phyloP scores from a whole-genome alignment of 2,113 vertebrate genomes.

The Vulpes lagopus region DNA sequence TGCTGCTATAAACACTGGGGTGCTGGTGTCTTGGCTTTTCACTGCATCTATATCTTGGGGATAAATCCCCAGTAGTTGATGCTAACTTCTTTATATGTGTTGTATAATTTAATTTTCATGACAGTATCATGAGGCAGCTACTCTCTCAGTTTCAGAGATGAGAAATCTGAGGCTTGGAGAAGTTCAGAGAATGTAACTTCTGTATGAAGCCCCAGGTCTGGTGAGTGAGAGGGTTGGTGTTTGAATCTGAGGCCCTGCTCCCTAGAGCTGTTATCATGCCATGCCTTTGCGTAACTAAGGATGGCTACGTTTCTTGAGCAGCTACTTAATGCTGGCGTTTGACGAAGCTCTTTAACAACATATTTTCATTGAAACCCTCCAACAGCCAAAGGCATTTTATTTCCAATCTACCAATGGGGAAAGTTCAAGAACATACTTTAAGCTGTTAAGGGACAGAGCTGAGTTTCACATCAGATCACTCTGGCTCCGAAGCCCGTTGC shows the following conservation, averaged over 20 bases:
- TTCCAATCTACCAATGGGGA: background rate
- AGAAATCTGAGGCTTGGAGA: background rate
- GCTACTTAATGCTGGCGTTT: background rate
- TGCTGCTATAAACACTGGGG: too few relatives aligned
- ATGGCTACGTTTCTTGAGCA: background rate
- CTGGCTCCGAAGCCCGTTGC: background rate
- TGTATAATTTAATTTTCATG: background rate
- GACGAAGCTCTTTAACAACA: background rate
- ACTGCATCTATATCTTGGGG: too few relatives aligned
- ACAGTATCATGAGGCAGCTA: background rate
- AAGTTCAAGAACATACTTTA: background rate
- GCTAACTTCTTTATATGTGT: background rate
- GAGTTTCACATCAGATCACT: background rate
- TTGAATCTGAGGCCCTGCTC: background rate
- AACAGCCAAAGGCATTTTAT: background rate
- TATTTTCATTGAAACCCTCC: background rate
- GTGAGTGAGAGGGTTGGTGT: background rate
- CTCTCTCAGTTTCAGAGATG: background rate
- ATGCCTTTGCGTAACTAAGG: background rate
- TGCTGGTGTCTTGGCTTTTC: too few relatives aligned
- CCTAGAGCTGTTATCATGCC: rapidly evolving
- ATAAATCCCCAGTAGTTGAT: background rate
- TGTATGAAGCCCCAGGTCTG: background rate
- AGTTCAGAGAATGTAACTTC: background rate
- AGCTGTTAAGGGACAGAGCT: background rate